phyloP scores from a whole-genome alignment of 2,888 invertebrate species.

The Tetranychus piercei region DNA sequence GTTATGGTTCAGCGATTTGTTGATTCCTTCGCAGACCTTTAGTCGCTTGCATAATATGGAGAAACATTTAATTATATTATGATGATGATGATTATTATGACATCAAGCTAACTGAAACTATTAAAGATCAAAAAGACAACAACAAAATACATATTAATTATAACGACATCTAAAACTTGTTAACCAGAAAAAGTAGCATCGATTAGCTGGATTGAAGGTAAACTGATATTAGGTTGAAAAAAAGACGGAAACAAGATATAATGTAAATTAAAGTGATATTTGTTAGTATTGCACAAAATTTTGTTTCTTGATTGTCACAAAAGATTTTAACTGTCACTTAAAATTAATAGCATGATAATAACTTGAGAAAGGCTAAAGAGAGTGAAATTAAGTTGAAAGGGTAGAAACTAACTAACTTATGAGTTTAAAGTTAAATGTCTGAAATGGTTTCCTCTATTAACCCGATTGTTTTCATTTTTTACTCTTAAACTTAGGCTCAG shows the following conservation, averaged over 20 bases:
- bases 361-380: background rate
- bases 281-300: background rate
- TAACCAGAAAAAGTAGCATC: background rate
- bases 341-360: background rate
- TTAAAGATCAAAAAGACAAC: no score
- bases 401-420: background rate
- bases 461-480: background rate
- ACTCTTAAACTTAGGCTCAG: background rate
- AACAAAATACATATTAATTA: background rate
- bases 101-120: no score
- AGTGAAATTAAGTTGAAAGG: background rate
- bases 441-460: background rate
- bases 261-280: background rate
- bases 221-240: background rate
- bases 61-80: no score
- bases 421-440: background rate
- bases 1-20: background rate
- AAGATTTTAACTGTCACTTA: no score
- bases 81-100: no score
- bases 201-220: background rate
- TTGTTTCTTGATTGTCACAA: background rate
- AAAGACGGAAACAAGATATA: background rate
- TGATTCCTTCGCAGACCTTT: background rate
- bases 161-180: background rate
- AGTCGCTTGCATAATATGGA: no score